Conservation (phyloP, 2,113 vertebrate species). For the Leptosomus discolor region DNA sequence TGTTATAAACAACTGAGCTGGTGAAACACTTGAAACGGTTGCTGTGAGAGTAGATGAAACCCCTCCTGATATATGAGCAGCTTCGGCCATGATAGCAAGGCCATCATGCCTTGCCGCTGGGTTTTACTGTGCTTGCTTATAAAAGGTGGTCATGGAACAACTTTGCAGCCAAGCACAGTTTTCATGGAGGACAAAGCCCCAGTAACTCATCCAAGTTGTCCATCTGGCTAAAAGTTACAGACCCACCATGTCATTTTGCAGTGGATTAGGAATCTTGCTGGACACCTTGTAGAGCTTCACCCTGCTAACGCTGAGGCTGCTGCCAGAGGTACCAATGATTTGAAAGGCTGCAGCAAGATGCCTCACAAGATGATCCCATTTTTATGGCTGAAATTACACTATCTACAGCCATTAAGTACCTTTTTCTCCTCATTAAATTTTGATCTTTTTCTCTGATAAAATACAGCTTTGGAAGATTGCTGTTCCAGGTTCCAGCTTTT, state of each 20-base stretch:
- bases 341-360: neutral
- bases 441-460: slow-evolving; percentile 47
- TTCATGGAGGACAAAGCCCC: neutral
- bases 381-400: slow-evolving; percentile 41
- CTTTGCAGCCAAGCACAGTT: neutral
- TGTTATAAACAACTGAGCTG: neutral
- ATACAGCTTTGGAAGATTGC: slow-evolving; percentile 32
- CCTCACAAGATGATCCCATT: neutral
- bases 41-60: neutral
- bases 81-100: neutral
- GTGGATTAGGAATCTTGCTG: neutral
- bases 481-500: slow-evolving; percentile 2
- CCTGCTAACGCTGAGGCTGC: neutral
- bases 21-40: neutral
- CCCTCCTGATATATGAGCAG: neutral
- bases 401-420: slow-evolving; percentile 10
- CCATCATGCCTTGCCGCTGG: neutral
- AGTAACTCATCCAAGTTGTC: neutral
- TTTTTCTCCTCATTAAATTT: slow-evolving; percentile 51
- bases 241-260: rapidly evolving
- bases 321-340: neutral
- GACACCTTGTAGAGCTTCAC: neutral
- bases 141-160: no score
- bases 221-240: neutral
- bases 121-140: rapidly evolving